Evolutionary conservation across 2,888 invertebrate species (phyloP).

Genomic region (Sycophila texana): DNA sequence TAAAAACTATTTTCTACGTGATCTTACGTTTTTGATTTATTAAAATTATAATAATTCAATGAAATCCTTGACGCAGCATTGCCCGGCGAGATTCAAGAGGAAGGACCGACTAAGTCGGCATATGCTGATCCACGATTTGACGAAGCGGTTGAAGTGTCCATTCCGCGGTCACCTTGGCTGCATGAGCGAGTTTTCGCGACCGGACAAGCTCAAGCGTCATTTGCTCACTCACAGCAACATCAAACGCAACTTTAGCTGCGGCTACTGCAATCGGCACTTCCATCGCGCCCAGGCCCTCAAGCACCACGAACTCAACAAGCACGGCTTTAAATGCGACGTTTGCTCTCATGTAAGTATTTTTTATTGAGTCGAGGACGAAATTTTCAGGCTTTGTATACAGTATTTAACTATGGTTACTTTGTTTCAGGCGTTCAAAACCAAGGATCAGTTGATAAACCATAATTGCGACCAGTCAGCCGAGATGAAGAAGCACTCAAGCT

Average conservation of each 20-base stretch:
- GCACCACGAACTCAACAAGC: conserved; percentile 72
- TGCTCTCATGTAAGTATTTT: conserved; percentile 69
- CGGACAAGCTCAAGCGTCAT: conserved; percentile 81
- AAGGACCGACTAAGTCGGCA: conserved; percentile 83
- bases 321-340: conserved; percentile 71
- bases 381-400: too few relatives aligned
- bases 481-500: conserved; percentile 66
- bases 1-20: too few relatives aligned
- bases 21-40: too few relatives aligned
- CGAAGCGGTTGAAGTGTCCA: conserved; percentile 81
- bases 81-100: conserved; percentile 80
- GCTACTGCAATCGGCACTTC: conserved; percentile 71
- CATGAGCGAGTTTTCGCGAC: conserved; percentile 81
- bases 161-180: conserved; percentile 80
- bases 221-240: conserved; percentile 79
- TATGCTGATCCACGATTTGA: conserved; percentile 80
- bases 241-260: conserved; percentile 70
- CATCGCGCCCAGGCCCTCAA: conserved; percentile 72
- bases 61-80: conserved; percentile 69
- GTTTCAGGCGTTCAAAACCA: conserved; percentile 69
- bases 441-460: conserved; percentile 70
- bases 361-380: too few relatives aligned
- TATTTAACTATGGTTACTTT: background rate
- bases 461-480: conserved; percentile 69
- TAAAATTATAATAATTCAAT: too few relatives aligned